Conservation (phyloP, 2,113 vertebrate species). For the rat (Rattus norvegicus) region GRCr8 NC_086040.1:58336001-58336500, state of each 20-base stretch:
- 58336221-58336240: neutral
- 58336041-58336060: neutral
- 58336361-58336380: no score
- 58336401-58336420: no score
- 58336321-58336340: no score
- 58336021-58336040: neutral
- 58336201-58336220: neutral
- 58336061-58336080: accelerated
- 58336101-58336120: neutral
- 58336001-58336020: neutral
- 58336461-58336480: no score
- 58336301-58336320: neutral
- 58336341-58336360: no score
- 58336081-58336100: neutral
- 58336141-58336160: no score
- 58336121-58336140: neutral
- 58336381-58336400: no score
- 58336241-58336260: neutral
- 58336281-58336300: no score
- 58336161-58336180: neutral
- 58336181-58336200: neutral
- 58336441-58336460: no score
- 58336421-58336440: no score
- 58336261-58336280: neutral
- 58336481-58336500: no score